phyloP scores from a whole-genome alignment of 1,140 invertebrate species.

The Aphis craccivora region DNA sequence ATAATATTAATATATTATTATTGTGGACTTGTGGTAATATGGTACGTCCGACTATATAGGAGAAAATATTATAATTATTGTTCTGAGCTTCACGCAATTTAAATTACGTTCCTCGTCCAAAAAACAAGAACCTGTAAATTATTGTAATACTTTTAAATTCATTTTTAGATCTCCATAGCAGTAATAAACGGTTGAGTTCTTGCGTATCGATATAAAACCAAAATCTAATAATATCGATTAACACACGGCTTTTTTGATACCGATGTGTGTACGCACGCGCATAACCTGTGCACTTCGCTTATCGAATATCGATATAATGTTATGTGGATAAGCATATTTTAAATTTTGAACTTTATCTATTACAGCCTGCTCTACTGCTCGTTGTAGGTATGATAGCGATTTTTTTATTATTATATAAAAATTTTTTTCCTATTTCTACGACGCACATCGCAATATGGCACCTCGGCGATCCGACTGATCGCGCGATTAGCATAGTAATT shows the following conservation, averaged over 20 bases:
- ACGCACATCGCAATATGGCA: neutral
- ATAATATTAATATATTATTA: no score
- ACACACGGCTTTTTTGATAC: no score
- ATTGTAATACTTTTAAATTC: no score
- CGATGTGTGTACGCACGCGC: neutral
- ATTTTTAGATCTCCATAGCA: no score
- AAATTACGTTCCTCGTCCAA: no score
- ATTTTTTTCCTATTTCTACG: neutral
- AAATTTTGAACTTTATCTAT: neutral
- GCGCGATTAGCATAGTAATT: neutral
- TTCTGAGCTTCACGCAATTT: no score
- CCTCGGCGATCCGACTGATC: neutral
- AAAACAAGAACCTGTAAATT: no score
- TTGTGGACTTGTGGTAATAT: no score
- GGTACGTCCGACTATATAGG: no score
- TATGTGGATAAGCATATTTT: neutral
- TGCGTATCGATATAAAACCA: no score
- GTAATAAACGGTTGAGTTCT: no score
- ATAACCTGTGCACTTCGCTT: neutral
- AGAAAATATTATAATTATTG: no score
- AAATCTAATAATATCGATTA: neutral
- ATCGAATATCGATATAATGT: neutral
- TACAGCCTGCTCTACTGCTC: neutral
- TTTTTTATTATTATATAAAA: neutral
- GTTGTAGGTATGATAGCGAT: neutral